Conservation (phyloP, 2,888 invertebrate genomes). For the Watsonalla cultraria region DNA sequence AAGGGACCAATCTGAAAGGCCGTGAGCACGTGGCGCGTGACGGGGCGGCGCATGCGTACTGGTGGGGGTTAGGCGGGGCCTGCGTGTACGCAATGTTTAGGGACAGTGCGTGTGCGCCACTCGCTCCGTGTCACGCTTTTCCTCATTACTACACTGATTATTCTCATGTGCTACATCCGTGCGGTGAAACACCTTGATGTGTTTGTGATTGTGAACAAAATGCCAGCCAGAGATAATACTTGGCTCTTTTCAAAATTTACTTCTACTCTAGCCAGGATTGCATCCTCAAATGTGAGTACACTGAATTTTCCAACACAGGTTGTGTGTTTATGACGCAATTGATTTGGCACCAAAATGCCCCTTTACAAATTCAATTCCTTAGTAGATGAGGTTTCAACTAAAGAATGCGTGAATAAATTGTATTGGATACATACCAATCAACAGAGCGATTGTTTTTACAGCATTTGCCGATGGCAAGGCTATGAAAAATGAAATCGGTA, state of each 20-base stretch:
- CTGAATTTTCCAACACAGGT: too few species aligned
- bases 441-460: too few species aligned
- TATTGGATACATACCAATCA: too few species aligned
- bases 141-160: constrained; percentile 15
- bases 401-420: too few species aligned
- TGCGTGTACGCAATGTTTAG: constrained; percentile 69
- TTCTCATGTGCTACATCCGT: constrained; percentile 13
- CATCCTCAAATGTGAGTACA: constrained; percentile 39
- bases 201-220: constrained; percentile 22
- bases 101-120: constrained; percentile 62
- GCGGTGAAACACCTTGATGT: constrained; percentile 19
- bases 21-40: constrained; percentile 40
- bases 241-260: constrained; percentile 45
- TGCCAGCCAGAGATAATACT: constrained; percentile 43
- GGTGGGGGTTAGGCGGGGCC: constrained; percentile 48
- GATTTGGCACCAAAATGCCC: too few species aligned
- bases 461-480: too few species aligned
- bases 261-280: constrained; percentile 39
- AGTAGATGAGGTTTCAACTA: too few species aligned
- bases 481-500: too few species aligned
- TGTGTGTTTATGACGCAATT: too few species aligned
- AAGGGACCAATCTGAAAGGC: constrained; percentile 69
- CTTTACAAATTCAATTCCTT: too few species aligned
- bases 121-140: constrained; percentile 32
- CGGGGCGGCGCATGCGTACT: constrained; percentile 45